Evolutionary conservation across 2,113 vertebrate species (phyloP).

Genomic region (Chloropsis cyanopogon): DNA sequence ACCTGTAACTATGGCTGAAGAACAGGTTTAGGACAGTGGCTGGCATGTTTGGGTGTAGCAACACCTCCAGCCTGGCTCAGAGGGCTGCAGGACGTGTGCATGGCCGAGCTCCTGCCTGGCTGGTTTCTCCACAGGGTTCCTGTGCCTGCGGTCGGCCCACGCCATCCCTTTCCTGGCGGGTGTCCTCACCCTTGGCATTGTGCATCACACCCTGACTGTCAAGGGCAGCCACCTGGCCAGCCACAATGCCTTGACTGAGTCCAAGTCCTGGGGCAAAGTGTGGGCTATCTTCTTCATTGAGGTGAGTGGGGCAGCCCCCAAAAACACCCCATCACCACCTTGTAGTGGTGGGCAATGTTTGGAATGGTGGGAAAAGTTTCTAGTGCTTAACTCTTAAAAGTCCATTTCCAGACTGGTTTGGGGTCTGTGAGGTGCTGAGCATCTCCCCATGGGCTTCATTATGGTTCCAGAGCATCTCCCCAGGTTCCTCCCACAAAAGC

Average conservation of each 20-base stretch:
- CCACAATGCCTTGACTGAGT: constrained; percentile 83
- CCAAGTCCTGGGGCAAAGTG: constrained; percentile 78
- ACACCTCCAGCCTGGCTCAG: background rate
- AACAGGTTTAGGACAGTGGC: background rate
- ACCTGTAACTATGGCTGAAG: background rate
- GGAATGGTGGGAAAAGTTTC: background rate
- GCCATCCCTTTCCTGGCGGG: constrained; percentile 72
- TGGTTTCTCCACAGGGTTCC: constrained; percentile 78
- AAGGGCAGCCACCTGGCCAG: constrained; percentile 91
- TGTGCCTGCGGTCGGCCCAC: constrained; percentile 78
- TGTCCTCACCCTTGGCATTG: constrained; percentile 77
- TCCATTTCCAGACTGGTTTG: background rate
- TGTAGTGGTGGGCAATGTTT: background rate
- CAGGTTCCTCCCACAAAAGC: background rate
- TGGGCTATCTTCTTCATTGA: constrained; percentile 92
- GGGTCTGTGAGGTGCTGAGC: background rate
- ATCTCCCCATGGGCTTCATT: background rate
- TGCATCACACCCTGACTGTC: constrained; percentile 80
- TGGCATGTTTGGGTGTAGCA: background rate
- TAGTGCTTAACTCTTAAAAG: background rate
- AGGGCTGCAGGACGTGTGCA: background rate
- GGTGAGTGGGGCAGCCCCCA: constrained; percentile 64
- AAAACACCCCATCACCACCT: background rate
- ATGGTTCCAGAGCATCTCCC: background rate
- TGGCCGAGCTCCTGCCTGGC: background rate